Percentiles rank a stretch among this genome's conserved stretches.
phyloP scores from a whole-genome alignment of 2,888 invertebrate genomes.

The Machimus atricapillus region DNA sequence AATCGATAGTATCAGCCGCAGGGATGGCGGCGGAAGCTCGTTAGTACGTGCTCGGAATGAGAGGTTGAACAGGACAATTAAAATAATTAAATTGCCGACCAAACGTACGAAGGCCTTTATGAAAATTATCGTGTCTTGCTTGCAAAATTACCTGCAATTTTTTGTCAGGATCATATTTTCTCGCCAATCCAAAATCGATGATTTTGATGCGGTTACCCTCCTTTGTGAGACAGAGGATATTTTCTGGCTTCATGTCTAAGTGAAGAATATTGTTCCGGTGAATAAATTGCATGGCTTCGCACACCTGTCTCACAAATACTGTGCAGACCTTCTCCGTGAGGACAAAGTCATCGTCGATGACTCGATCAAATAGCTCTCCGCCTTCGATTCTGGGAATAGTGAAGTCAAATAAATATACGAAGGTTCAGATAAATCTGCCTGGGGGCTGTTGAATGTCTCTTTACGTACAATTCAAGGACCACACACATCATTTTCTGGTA shows the following conservation, averaged over 20 bases:
- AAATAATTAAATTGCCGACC: not conserved
- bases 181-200: slow-evolving; percentile 96
- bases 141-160: slow-evolving; percentile 71
- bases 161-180: slow-evolving; percentile 89
- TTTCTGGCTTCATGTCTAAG: slow-evolving; percentile 99
- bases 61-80: not conserved
- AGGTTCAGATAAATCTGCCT: not conserved
- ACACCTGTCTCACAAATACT: slow-evolving; percentile 96
- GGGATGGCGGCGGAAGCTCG: not conserved
- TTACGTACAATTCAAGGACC: slow-evolving; percentile 93
- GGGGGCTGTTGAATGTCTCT: not conserved
- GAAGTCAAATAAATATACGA: slow-evolving; percentile 9
- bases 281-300: slow-evolving; percentile 97
- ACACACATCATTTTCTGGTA: slow-evolving; percentile 94
- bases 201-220: slow-evolving; percentile 98
- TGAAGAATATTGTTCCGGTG: slow-evolving; percentile 95
- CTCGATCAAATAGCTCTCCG: slow-evolving; percentile 97
- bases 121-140: not conserved
- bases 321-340: slow-evolving; percentile 96
- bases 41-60: not conserved
- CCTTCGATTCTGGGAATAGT: slow-evolving; percentile 83
- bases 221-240: slow-evolving; percentile 94
- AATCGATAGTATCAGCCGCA: not conserved
- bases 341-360: slow-evolving; percentile 97
- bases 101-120: not conserved